phyloP scores from a whole-genome alignment of 2,113 vertebrate species.

The Tapirus terrestris region DNA sequence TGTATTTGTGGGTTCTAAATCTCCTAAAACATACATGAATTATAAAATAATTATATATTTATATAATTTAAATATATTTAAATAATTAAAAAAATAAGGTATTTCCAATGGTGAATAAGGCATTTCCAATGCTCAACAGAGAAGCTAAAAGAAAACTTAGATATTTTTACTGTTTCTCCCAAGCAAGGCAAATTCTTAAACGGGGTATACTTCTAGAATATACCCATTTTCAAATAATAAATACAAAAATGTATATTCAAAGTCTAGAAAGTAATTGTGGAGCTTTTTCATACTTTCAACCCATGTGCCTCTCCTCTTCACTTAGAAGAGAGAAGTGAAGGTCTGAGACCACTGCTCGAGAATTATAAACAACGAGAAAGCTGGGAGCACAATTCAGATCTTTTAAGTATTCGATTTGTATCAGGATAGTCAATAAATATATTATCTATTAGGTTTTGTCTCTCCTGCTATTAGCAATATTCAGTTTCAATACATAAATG shows the following conservation, averaged over 20 bases:
- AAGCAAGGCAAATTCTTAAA: background rate
- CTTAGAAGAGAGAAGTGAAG: background rate
- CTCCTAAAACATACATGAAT: slow-evolving; percentile 32
- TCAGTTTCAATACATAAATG: slow-evolving; percentile 9
- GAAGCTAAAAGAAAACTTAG: slow-evolving; percentile 7
- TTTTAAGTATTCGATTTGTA: background rate
- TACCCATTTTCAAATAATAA: slow-evolving; percentile 33
- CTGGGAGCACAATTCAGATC: background rate
- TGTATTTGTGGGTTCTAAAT: slow-evolving; percentile 17
- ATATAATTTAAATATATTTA: background rate
- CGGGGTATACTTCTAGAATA: background rate
- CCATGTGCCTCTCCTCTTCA: background rate
- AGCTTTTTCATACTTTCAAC: slow-evolving; percentile 10
- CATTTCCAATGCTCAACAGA: background rate
- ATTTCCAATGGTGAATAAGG: background rate
- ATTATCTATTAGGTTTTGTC: background rate
- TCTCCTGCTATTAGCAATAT: slow-evolving; percentile 26
- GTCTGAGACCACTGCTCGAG: slow-evolving; percentile 14
- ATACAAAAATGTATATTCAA: slow-evolving; percentile 18
- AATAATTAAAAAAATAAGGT: too few relatives aligned
- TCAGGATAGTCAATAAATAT: slow-evolving; percentile 27
- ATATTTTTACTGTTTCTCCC: slow-evolving; percentile 25
- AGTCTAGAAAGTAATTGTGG: background rate
- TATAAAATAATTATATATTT: slow-evolving; percentile 31
- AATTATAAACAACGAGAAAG: slow-evolving; percentile 27